phyloP scores from a whole-genome alignment of 2,113 vertebrate genomes.

The Erpornis zantholeuca region DNA sequence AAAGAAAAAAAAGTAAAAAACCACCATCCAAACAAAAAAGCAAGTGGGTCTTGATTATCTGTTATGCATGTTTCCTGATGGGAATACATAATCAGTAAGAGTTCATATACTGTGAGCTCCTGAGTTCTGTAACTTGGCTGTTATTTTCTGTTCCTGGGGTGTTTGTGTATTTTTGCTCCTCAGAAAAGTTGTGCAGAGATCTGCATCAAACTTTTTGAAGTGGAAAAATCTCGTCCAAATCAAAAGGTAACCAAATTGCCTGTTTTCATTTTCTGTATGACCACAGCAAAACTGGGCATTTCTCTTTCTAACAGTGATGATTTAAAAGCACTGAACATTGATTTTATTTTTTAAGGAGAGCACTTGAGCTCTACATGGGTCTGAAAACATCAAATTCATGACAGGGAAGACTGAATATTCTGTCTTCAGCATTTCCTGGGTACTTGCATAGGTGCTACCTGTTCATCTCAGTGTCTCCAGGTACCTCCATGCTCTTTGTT shows the following conservation, averaged over 20 bases:
- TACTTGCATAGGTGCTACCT: not conserved
- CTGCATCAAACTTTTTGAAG: not conserved
- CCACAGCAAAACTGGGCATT: accelerated
- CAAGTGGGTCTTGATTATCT: not conserved
- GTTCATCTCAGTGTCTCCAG: not conserved
- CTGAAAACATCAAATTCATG: not conserved
- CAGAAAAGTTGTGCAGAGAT: not conserved
- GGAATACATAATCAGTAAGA: not conserved
- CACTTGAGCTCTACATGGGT: not conserved
- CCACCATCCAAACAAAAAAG: not conserved
- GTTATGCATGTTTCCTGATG: accelerated
- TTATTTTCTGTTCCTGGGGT: not conserved
- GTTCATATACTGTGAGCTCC: not conserved
- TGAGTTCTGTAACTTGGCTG: not conserved
- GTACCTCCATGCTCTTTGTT: not conserved
- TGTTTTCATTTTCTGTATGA: not conserved
- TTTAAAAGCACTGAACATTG: not conserved
- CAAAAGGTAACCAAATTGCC: not conserved
- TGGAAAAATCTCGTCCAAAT: not conserved
- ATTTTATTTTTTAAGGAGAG: not conserved
- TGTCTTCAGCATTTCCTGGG: not conserved
- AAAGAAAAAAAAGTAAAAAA: too few relatives aligned
- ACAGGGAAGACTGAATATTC: not conserved
- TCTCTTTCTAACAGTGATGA: not conserved
- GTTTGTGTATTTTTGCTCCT: not conserved